These are phyloP conservation scores for Nomada flava DNA, from an alignment of 2,888 invertebrate genomes.

Conservation along the genomic window DNA sequence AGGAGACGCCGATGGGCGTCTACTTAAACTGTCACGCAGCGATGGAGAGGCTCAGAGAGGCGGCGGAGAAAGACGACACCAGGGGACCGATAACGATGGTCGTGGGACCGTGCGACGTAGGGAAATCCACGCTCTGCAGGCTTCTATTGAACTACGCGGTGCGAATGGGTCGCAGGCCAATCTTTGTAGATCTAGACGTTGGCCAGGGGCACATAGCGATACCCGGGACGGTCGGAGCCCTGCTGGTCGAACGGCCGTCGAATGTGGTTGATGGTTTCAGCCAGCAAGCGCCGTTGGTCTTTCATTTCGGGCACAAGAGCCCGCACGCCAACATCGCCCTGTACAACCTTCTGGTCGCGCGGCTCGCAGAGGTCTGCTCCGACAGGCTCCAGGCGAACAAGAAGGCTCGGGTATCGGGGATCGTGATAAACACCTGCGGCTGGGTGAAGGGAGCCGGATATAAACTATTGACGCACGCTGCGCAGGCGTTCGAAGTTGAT, in stretches of 20 bases:
- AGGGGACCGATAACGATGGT: conserved; percentile 95
- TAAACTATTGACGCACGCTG: conserved; percentile 93
- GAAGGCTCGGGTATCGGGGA: conserved; percentile 94
- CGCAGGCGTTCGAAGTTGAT: conserved; percentile 97
- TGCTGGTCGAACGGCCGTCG: conserved; percentile 96
- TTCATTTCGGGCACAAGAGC: conserved; percentile 95
- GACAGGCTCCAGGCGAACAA: conserved; percentile 94
- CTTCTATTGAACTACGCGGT: conserved; percentile 98
- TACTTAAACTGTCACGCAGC: conserved; percentile 98
- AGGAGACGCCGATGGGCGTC: conserved; percentile 98
- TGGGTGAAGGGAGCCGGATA: conserved; percentile 98
- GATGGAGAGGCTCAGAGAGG: conserved; percentile 94
- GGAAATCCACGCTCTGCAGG: conserved; percentile 96
- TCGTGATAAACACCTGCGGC: conserved; percentile 98
- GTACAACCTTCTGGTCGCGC: conserved; percentile 92
- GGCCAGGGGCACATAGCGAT: conserved; percentile 97
- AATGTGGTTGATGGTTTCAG: conserved; percentile 98
- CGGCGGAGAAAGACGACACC: conserved; percentile 90
- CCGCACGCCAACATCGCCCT: conserved; percentile 92
- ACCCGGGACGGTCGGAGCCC: conserved; percentile 95
- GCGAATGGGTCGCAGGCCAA: conserved; percentile 93
- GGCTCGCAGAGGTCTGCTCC: conserved; percentile 94
- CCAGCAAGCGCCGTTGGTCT: conserved; percentile 96
- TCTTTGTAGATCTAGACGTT: conserved; percentile 97
- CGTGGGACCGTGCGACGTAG: conserved; percentile 98